phyloP scores from a whole-genome alignment of 2,113 vertebrate species.

The Nerophis ophidion region DNA sequence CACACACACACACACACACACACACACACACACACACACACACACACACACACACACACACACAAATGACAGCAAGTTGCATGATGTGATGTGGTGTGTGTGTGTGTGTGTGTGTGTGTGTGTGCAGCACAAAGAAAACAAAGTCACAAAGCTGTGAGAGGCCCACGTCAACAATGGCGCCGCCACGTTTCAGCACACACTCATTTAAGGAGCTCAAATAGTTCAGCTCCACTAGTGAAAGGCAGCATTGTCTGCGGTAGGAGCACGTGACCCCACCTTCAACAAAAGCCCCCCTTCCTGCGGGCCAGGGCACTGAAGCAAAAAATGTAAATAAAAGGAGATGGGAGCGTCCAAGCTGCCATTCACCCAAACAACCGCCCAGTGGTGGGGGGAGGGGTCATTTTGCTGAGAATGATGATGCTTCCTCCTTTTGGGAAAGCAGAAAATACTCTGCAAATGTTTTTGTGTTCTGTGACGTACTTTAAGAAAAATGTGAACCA shows the following conservation, averaged over 20 bases:
- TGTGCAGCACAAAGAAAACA: neutral
- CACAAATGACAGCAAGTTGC: no score
- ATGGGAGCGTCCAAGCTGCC: neutral
- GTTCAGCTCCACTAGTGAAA: slow-evolving; percentile 45
- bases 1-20: no score
- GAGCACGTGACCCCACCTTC: slow-evolving; percentile 38
- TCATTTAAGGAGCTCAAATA: slow-evolving; percentile 11
- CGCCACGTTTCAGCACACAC: slow-evolving; percentile 10
- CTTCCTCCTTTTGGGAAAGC: neutral
- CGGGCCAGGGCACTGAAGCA: slow-evolving; percentile 37
- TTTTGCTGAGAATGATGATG: slow-evolving; percentile 10
- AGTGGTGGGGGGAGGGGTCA: neutral
- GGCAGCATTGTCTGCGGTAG: slow-evolving; percentile 45
- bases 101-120: no score
- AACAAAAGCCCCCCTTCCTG: slow-evolving; percentile 42
- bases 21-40: no score
- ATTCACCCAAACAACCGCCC: slow-evolving; percentile 22
- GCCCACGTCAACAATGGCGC: no score
- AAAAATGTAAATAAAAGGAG: slow-evolving; percentile 48
- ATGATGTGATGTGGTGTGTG: no score
- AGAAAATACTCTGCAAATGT: neutral
- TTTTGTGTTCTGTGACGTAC: slow-evolving; percentile 19
- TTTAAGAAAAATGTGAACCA: slow-evolving; percentile 25
- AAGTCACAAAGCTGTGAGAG: no score
- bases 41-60: no score